These are phyloP conservation scores for Theonella swinhoei DNA, from an alignment of 37 sponge, comb jelly and placozoan species.

Conservation along the genomic window DNA sequence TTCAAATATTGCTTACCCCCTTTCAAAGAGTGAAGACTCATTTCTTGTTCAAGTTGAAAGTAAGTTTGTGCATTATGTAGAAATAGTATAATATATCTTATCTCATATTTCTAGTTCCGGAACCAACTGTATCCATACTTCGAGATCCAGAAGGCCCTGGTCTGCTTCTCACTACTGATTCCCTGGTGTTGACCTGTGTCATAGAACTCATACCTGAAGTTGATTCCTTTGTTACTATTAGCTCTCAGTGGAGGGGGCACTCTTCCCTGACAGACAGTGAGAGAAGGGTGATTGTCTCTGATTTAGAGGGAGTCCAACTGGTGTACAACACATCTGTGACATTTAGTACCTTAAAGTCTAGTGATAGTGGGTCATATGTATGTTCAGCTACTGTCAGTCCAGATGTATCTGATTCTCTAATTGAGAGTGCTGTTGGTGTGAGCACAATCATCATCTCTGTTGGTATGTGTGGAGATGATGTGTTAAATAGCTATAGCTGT, in stretches of 20 bases:
- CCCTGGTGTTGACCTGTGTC: slow-evolving; percentile 8
- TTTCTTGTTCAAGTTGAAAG: background rate
- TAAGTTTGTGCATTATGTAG: background rate
- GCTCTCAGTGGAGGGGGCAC: slow-evolving; percentile 4
- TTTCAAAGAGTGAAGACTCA: background rate
- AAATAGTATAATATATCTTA: background rate
- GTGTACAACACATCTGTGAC: background rate
- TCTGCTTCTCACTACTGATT: background rate
- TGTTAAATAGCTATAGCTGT: no score
- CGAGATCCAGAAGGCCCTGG: background rate
- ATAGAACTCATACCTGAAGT: slow-evolving; percentile 11
- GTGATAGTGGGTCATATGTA: background rate
- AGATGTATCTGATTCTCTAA: background rate
- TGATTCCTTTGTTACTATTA: slow-evolving; percentile 8
- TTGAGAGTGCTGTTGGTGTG: no score
- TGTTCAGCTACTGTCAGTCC: background rate
- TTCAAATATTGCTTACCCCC: background rate
- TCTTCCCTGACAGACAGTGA: background rate
- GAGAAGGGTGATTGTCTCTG: background rate
- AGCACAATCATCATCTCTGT: no score
- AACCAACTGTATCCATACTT: background rate
- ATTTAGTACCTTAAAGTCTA: background rate
- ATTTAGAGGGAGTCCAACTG: background rate
- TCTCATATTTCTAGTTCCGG: background rate
- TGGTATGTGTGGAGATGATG: no score